Evolutionary conservation across 2,888 invertebrate genomes (phyloP), one percentile per base, ranked within the genome.

Genomic region (Imbricaverruca yamaguchii): DNA sequence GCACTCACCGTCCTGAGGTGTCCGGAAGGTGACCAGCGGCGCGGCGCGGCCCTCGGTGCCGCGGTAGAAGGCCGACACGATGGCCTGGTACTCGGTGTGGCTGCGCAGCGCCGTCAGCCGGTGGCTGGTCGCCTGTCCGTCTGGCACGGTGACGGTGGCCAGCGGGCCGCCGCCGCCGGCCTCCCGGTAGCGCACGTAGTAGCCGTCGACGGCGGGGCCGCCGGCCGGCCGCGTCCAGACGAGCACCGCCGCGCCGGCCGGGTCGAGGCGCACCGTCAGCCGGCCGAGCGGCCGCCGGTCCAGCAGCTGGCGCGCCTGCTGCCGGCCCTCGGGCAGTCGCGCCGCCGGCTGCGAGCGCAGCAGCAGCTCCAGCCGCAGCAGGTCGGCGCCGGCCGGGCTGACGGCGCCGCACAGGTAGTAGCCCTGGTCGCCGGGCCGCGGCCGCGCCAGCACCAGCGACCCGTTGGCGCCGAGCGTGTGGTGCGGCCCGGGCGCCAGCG

Each of bases 401-500:
- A 79, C 79, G 25, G 79, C 79, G 79, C 79, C 79, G 25, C 79
- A 79, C 57, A 57, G n/a, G 79, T 79, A 79, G 79, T 79, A 79
- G 79, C 79, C 79, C 79, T 79, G 79, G 23, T 79, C 79, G 79
- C 79, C 79, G 79, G 79, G 79, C 79, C 56, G 79, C 79, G 79
- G 79, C 13, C 79, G 79, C 57, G 79, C 6, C 79, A 79, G 79
- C 57, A 79, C 56, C 79, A 79, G 59, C 6, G 79, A 79, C 23
- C 79, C 79, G 25, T 79, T 79, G 57, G 79, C n/a, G 23, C 57
- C 79, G 23, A 79, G 79, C 13, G 57, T 57, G 57, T 57, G 25
- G 11, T 57, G 57, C 12, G 13, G n/a, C 23, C 57, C 56, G 79
- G 79, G 79, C 23, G 79, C 57, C 56, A 79, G 57, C 23, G 79